Base-by-base conservation (phyloP, 2,888 invertebrate species). In the Lepidocyrtinus sp. region DNA sequence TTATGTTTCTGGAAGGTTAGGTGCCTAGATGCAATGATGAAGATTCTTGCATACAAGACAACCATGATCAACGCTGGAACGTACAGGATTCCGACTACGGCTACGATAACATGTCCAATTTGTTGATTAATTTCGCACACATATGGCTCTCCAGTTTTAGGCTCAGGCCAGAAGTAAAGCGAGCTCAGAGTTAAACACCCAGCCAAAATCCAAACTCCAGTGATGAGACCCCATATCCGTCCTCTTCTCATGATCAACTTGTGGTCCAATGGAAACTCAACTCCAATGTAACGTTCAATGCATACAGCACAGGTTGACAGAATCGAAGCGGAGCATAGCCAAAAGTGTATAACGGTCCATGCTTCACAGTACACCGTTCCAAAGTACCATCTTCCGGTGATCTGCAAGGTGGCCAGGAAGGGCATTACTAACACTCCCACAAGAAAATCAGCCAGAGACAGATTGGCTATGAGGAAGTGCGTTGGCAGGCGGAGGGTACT, bases 231-330 rank as follows among this genome's bases (percentile, higher is more conserved):
- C 17, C 68, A 45, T n/a, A 83, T 70, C 45, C 75, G 70, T 15
- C 22, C 25, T 5, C 15, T n/a, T 9, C 62, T 74, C 78, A 84
- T 74, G 19, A 82, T 76, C 1, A 61, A 17, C 26, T 19, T 69
- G 62, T 84, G 80, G 2, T 77, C 36, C 0, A 83, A 27, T 0
- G 84, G 83, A 55, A 36, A 80, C n/a, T 75, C 63, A 26, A 84
- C 84, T 15, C 83, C 84, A n/a, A 84, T 71, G 64, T 84, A 84
- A 21, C 84, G 74, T 19, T 84, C 84, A 26, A 84, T 69, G 46
- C 82, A 83, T n/a, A 84, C 77, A 1, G 80, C 83, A 68, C 79
- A 77, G 3, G 83, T 82, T 0, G 84, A 84, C 21, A 83, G 24
- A 24, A 84, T 84, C 5, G 83, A 83, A 0, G 84, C 76, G 1